Conservation (phyloP, 2,113 vertebrate species). For the Circaetus cinerascens region DNA sequence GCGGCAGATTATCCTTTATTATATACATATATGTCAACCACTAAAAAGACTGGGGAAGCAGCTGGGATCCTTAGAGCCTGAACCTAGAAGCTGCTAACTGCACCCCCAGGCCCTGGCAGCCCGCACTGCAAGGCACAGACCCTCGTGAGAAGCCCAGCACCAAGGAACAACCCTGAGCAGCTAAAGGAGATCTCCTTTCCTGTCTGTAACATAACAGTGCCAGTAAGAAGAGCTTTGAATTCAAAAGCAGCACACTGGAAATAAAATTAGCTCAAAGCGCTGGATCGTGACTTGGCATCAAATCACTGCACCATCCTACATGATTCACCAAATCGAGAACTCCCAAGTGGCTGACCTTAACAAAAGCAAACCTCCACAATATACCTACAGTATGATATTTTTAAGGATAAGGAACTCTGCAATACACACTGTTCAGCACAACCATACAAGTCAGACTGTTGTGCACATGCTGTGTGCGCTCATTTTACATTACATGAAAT, state of each 20-base stretch:
- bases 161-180: neutral
- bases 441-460: neutral
- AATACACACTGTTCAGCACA: neutral
- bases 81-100: neutral
- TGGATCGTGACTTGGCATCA: constrained; percentile 48
- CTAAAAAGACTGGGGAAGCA: neutral
- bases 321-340: constrained; percentile 3
- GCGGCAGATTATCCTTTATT: neutral
- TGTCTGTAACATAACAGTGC: neutral
- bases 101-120: neutral
- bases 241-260: constrained; percentile 29
- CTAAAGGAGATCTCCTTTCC: neutral
- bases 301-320: neutral
- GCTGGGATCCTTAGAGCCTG: neutral
- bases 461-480: neutral
- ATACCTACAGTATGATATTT: neutral
- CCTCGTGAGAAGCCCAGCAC: neutral
- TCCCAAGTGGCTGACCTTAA: neutral
- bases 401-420: neutral
- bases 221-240: neutral
- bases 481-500: neutral
- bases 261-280: constrained; percentile 50
- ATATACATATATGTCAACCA: neutral
- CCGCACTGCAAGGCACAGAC: neutral
- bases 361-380: neutral